phyloP scores from a whole-genome alignment of 2,797 vertebrate species.

The Sternotherus odoratus region DNA sequence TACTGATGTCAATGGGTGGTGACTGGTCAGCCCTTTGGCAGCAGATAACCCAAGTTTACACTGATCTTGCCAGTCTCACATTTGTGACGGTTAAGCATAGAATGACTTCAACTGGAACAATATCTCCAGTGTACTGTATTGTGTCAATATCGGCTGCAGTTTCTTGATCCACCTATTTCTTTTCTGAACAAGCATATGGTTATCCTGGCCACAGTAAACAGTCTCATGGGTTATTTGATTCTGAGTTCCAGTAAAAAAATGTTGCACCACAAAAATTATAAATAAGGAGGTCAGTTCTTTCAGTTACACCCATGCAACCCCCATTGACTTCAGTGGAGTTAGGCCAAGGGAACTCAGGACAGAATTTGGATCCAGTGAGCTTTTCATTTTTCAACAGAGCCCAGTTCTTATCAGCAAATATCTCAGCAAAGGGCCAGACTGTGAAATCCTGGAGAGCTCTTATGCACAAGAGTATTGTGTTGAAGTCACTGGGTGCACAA shows the following conservation, averaged over 20 bases:
- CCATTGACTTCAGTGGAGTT: not conserved
- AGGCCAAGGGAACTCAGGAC: not conserved
- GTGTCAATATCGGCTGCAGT: not conserved
- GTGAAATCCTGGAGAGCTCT: not conserved
- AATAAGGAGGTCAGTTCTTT: not conserved
- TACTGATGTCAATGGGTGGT: not conserved
- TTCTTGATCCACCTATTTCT: not conserved
- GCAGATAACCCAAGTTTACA: not conserved
- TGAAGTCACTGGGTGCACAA: rapidly evolving
- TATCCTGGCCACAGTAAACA: not conserved
- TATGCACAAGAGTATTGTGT: not conserved
- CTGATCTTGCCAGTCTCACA: not conserved
- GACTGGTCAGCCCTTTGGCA: not conserved
- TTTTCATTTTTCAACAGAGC: not conserved
- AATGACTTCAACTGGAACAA: not conserved
- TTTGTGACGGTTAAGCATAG: not conserved
- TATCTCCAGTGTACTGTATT: not conserved
- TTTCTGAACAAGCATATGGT: not conserved
- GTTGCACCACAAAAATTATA: conserved; percentile 17
- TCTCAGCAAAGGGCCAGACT: not conserved
- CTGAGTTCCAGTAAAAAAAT: not conserved
- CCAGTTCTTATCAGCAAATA: not conserved
- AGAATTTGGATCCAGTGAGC: not conserved
- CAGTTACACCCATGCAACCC: not conserved
- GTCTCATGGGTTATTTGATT: rapidly evolving